These are phyloP conservation scores for Perodicticus potto DNA, from an alignment of 2,797 vertebrate genomes.

Conservation along the genomic window DNA sequence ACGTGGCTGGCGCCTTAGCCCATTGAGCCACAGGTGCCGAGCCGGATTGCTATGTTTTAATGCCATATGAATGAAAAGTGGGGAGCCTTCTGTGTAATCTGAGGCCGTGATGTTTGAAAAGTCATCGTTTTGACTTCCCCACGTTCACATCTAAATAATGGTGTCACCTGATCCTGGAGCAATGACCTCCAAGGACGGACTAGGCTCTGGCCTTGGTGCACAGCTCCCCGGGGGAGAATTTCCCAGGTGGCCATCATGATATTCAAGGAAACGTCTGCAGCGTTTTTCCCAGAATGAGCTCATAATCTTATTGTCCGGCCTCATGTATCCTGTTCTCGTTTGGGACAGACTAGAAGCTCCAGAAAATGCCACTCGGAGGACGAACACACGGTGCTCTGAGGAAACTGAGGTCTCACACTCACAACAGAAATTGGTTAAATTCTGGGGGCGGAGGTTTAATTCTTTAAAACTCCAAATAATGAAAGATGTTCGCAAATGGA, in stretches of 20 bases:
- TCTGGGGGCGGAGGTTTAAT: background rate
- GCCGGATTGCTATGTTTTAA: background rate
- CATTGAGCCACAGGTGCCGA: too few relatives aligned
- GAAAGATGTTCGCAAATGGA: background rate
- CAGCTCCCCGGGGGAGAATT: too few relatives aligned
- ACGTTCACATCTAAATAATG: background rate
- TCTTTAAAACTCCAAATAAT: conserved; percentile 2
- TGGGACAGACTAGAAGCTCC: background rate
- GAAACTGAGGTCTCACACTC: background rate
- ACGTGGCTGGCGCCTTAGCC: too few relatives aligned
- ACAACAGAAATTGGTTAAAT: background rate
- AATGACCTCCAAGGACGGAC: too few relatives aligned
- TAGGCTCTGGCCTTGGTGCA: too few relatives aligned
- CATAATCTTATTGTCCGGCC: too few relatives aligned
- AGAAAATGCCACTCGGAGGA: background rate
- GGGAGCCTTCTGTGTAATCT: conserved; percentile 34
- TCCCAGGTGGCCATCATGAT: too few relatives aligned
- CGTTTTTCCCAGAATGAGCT: too few relatives aligned
- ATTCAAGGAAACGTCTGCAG: too few relatives aligned
- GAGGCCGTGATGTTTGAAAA: conserved; percentile 3
- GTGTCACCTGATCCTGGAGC: too few relatives aligned
- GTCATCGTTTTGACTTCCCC: conserved; percentile 29
- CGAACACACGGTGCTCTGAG: background rate
- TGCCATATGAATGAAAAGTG: background rate
- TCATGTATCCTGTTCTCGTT: background rate